Evolutionary conservation across 2,797 vertebrate genomes (phyloP).

Genomic region (Mionectes olivaceus): DNA sequence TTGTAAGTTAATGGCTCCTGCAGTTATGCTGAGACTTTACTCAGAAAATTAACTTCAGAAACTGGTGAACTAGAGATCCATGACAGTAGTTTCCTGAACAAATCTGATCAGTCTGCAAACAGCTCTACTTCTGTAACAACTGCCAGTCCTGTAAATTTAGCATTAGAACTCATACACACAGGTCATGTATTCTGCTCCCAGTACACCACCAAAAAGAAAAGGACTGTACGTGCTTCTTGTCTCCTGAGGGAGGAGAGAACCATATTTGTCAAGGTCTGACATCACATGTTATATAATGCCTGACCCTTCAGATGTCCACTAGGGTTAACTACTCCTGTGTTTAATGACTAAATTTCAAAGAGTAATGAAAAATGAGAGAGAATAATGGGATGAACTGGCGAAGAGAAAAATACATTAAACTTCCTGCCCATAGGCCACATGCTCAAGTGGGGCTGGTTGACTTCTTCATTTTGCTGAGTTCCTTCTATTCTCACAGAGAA

Average conservation of each 20-base stretch:
- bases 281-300: neutral
- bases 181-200: neutral
- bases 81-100: neutral
- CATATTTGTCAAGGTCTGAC: neutral
- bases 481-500: neutral
- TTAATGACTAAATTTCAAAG: neutral
- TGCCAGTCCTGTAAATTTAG: neutral
- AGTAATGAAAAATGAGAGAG: neutral
- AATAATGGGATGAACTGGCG: neutral
- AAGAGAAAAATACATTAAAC: neutral
- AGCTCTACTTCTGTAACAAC: neutral
- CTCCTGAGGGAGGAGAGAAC: neutral
- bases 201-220: neutral
- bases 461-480: neutral
- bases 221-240: neutral
- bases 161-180: neutral
- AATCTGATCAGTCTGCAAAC: neutral
- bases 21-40: neutral
- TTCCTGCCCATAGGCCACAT: accelerated
- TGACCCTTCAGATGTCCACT: neutral
- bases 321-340: neutral
- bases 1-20: neutral
- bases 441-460: neutral
- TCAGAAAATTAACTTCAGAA: neutral
- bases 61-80: neutral